phyloP scores from a whole-genome alignment of 2,113 vertebrate genomes.

The Centropus bengalensis region DNA sequence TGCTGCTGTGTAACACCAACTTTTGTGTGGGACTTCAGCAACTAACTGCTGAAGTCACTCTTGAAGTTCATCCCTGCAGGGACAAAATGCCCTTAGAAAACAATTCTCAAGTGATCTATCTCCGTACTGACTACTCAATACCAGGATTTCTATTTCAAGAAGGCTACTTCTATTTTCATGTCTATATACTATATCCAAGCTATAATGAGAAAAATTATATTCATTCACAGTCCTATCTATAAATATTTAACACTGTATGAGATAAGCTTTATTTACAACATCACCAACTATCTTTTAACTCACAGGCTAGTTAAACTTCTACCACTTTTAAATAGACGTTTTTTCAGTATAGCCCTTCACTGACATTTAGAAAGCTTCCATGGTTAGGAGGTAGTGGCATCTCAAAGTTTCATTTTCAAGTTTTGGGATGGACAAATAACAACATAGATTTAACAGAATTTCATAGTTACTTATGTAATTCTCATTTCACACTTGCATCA shows the following conservation, averaged over 20 bases:
- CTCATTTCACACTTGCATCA: not conserved
- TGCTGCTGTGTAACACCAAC: not conserved
- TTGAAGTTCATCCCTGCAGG: not conserved
- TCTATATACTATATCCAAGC: not conserved
- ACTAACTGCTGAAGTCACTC: not conserved
- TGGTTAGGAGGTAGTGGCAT: not conserved
- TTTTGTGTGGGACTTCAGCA: not conserved
- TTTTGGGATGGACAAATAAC: not conserved
- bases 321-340: not conserved
- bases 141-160: not conserved
- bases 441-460: not conserved
- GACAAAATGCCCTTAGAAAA: not conserved
- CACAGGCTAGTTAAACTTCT: not conserved
- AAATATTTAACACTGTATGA: not conserved
- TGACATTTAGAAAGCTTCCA: not conserved
- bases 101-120: not conserved
- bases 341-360: not conserved
- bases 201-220: conserved; percentile 2
- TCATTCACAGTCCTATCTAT: not conserved
- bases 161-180: not conserved
- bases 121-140: not conserved
- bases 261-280: not conserved
- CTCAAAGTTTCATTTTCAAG: not conserved
- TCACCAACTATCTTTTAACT: not conserved
- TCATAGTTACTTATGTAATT: not conserved